Evolutionary conservation across 2,113 vertebrate species (phyloP).

Genomic region (Tenrec ecaudatus): DNA sequence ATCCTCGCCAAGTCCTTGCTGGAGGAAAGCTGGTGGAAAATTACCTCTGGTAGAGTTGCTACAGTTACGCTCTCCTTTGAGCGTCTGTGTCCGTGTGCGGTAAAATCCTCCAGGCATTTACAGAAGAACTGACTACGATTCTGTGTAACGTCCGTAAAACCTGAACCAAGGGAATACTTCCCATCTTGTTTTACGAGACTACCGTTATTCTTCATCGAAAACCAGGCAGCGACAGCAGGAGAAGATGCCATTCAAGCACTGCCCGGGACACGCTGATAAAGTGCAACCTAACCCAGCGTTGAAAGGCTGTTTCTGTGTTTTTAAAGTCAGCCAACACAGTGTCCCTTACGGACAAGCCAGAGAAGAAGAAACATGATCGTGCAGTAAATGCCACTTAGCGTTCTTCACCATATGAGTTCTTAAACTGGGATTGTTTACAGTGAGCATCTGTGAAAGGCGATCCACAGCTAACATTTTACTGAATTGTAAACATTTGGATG

Average conservation of each 20-base stretch:
- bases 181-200: not conserved
- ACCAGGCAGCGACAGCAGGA: not conserved
- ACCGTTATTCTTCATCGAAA: not conserved
- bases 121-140: not conserved
- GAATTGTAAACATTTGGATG: not conserved
- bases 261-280: not conserved
- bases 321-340: not conserved
- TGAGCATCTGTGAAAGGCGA: not conserved
- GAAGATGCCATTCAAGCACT: not conserved
- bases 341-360: too few species aligned
- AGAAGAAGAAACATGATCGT: not conserved
- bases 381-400: not conserved
- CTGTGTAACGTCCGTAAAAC: not conserved
- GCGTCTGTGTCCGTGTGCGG: not conserved
- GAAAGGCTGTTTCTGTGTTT: not conserved
- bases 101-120: not conserved
- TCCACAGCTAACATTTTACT: not conserved
- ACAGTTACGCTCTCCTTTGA: not conserved
- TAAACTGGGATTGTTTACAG: not conserved
- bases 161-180: not conserved
- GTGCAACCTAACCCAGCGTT: not conserved
- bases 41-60: not conserved
- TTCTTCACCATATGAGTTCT: constrained; percentile 8
- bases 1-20: not conserved
- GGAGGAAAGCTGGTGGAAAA: not conserved